Conservation (phyloP, 2,888 invertebrate species). For the Hemistola chrysoprasaria region DNA sequence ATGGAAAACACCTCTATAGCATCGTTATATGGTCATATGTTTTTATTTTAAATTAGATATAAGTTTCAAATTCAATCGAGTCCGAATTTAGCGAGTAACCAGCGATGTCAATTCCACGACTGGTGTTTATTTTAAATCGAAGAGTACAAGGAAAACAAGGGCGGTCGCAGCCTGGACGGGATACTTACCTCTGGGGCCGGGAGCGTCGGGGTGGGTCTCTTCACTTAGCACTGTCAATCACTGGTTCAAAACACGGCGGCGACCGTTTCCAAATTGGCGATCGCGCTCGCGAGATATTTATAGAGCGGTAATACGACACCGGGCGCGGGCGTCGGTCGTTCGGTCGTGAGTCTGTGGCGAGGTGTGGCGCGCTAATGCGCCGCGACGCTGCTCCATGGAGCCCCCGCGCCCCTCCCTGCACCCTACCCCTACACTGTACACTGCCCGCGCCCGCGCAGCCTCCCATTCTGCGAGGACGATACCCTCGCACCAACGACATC, state of each 20-base stretch:
- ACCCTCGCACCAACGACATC: slow-evolving; percentile 56
- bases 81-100: slow-evolving; percentile 72
- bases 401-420: slow-evolving; percentile 22
- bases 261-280: slow-evolving; percentile 79
- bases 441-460: slow-evolving; percentile 30
- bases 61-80: slow-evolving; percentile 20
- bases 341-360: slow-evolving; percentile 63
- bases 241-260: slow-evolving; percentile 79
- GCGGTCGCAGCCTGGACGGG: slow-evolving; percentile 31
- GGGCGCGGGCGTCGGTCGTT: slow-evolving; percentile 69
- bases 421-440: slow-evolving; percentile 18
- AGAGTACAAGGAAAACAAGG: slow-evolving; percentile 45
- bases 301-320: slow-evolving; percentile 81
- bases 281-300: slow-evolving; percentile 77
- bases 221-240: slow-evolving; percentile 81
- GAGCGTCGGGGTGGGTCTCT: slow-evolving; percentile 57
- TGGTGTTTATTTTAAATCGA: slow-evolving; percentile 76
- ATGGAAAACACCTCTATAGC: too few relatives aligned
- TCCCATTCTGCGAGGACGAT: slow-evolving; percentile 66
- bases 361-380: slow-evolving; percentile 70
- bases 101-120: slow-evolving; percentile 67
- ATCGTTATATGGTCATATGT: too few relatives aligned
- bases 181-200: slow-evolving; percentile 65
- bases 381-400: slow-evolving; percentile 59
- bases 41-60: too few relatives aligned